Conservation (phyloP, 2,113 vertebrate species). For the Oreochromis spilurus region DNA sequence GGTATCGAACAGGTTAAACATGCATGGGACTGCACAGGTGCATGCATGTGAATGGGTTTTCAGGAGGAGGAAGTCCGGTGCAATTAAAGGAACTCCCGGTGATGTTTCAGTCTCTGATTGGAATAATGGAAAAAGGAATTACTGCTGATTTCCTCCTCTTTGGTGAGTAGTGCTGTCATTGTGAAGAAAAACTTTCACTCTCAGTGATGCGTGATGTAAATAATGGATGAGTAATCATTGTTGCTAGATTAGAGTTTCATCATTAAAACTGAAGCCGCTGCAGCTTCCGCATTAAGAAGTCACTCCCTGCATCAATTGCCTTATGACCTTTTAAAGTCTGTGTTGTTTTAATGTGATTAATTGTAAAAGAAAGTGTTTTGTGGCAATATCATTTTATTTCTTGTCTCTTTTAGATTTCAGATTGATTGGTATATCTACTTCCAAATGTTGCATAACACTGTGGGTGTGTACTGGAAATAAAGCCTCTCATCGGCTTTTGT, state of each 20-base stretch:
- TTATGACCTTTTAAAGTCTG: not conserved
- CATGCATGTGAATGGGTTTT: not conserved
- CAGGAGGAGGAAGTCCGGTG: constrained; percentile 46
- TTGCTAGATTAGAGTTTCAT: not conserved
- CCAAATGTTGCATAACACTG: not conserved
- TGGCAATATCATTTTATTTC: not conserved
- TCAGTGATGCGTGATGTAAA: not conserved
- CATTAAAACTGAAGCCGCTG: not conserved
- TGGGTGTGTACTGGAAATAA: not conserved
- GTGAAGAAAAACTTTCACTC: not conserved
- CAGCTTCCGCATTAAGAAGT: not conserved
- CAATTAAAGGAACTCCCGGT: constrained; percentile 6
- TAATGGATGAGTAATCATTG: not conserved
- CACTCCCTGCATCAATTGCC: not conserved
- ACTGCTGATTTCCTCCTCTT: not conserved
- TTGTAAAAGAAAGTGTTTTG: not conserved
- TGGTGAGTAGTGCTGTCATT: not conserved
- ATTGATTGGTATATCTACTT: not conserved
- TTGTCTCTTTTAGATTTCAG: not conserved
- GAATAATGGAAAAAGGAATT: not conserved
- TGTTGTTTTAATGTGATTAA: not conserved
- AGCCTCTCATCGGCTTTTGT: not conserved
- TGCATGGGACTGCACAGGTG: not conserved
- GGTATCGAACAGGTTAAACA: not conserved
- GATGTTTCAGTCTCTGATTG: not conserved